Evolutionary conservation across 2,113 vertebrate genomes (phyloP).

Genomic region (Pachycephala philippinensis): DNA sequence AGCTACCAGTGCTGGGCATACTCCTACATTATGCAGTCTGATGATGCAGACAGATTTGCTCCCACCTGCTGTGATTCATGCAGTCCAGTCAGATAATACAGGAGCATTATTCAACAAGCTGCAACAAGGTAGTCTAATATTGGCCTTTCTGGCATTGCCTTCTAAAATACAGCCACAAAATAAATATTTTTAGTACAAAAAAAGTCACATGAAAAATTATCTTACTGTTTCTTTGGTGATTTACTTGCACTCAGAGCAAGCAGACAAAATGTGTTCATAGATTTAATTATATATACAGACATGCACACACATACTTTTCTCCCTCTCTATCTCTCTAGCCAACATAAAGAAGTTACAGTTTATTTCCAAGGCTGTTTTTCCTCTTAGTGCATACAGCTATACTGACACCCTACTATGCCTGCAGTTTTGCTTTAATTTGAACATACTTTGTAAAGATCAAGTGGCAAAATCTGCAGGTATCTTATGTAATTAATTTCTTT

Average conservation of each 20-base stretch:
- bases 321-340: not conserved
- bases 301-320: not conserved
- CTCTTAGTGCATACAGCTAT: not conserved
- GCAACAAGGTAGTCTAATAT: not conserved
- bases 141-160: not conserved
- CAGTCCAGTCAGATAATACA: not conserved
- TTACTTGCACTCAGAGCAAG: not conserved
- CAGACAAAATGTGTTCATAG: not conserved
- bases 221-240: not conserved
- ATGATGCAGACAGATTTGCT: not conserved
- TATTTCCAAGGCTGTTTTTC: not conserved
- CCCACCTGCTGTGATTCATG: not conserved
- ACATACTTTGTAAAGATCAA: not conserved
- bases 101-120: not conserved
- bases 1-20: not conserved
- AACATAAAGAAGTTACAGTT: not conserved
- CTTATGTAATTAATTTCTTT: not conserved
- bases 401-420: not conserved
- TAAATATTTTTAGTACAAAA: not conserved
- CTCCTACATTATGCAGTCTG: not conserved
- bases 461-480: not conserved
- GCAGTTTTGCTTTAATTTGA: not conserved
- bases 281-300: not conserved
- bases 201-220: not conserved
- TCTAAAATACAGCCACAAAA: not conserved